Conservation (phyloP, 2,888 invertebrate species). For the Apotomis betuletana region DNA sequence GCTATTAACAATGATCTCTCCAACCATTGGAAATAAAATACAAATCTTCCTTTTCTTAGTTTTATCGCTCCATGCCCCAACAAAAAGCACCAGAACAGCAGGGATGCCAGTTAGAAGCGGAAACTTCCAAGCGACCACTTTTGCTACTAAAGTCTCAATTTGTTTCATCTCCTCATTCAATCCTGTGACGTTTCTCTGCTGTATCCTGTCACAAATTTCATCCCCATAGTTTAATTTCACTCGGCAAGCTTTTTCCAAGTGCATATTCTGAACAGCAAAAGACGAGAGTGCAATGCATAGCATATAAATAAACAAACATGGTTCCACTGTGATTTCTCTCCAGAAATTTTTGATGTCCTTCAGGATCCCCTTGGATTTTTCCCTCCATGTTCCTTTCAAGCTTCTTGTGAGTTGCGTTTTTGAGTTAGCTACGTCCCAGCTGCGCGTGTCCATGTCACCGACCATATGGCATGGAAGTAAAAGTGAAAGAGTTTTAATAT, state of each 20-base stretch:
- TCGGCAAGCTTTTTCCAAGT: slow-evolving; percentile 84
- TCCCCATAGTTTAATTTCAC: slow-evolving; percentile 80
- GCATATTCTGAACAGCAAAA: slow-evolving; percentile 82
- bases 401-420: slow-evolving; percentile 66
- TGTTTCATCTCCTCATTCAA: slow-evolving; percentile 69
- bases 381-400: slow-evolving; percentile 60
- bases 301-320: slow-evolving; percentile 86
- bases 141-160: slow-evolving; percentile 79
- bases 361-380: slow-evolving; percentile 64
- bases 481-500: slow-evolving; percentile 57
- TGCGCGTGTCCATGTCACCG: slow-evolving; percentile 61
- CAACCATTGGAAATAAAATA: slow-evolving; percentile 82
- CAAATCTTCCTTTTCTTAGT: slow-evolving; percentile 84
- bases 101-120: slow-evolving; percentile 84
- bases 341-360: slow-evolving; percentile 69
- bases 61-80: slow-evolving; percentile 86
- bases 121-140: slow-evolving; percentile 84
- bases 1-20: slow-evolving; percentile 80
- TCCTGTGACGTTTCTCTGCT: slow-evolving; percentile 70
- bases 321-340: slow-evolving; percentile 85
- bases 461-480: slow-evolving; percentile 61
- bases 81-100: slow-evolving; percentile 81
- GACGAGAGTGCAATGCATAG: slow-evolving; percentile 87
- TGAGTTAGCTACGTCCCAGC: slow-evolving; percentile 68
- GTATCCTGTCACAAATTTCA: slow-evolving; percentile 80